These are phyloP conservation scores for Aegithalos caudatus DNA, from an alignment of 2,113 vertebrate species.

Conservation along the genomic window DNA sequence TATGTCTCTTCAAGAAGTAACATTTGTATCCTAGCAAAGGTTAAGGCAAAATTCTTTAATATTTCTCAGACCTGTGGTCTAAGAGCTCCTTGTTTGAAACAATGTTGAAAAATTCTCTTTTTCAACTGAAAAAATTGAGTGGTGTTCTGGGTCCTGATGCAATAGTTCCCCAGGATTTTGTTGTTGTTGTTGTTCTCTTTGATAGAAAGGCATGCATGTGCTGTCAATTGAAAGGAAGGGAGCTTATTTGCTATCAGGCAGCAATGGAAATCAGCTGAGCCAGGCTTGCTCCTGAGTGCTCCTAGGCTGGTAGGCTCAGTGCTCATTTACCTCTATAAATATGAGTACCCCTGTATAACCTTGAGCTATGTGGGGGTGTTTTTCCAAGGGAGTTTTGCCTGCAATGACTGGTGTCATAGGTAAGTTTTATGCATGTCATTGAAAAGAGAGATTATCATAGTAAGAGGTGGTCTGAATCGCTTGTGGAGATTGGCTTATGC, in stretches of 20 bases:
- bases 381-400: not conserved
- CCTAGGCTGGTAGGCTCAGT: not conserved
- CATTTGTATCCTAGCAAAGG: not conserved
- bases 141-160: not conserved
- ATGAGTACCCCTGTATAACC: accelerated
- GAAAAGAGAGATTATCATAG: not conserved
- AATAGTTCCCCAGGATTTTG: not conserved
- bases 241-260: not conserved
- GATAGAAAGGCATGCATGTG: not conserved
- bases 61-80: not conserved
- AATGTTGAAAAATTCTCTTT: not conserved
- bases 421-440: not conserved
- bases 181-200: not conserved
- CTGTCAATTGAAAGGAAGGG: not conserved
- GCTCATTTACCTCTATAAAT: not conserved
- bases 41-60: not conserved
- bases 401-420: accelerated
- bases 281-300: not conserved
- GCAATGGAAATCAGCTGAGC: not conserved
- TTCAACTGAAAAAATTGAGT: not conserved
- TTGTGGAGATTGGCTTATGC: not conserved
- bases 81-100: not conserved
- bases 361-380: accelerated
- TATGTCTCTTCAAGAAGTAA: not conserved
- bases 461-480: not conserved